Conservation (phyloP, 64 coral and sea anemone species). For the Dendronephthya gigantea region DNA sequence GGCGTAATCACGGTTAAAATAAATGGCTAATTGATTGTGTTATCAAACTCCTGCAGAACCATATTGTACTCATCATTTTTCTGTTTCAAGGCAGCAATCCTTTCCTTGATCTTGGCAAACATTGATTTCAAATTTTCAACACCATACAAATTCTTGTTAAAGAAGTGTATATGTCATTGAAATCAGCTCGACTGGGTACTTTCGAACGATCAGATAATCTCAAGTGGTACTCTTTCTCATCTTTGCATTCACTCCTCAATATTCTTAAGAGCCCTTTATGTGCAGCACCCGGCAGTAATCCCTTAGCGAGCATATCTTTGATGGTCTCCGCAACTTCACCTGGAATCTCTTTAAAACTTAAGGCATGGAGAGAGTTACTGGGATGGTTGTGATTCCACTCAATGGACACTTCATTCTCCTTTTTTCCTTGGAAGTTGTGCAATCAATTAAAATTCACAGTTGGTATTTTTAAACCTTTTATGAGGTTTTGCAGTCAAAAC, state of each 20-base stretch:
- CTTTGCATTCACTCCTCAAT: not conserved
- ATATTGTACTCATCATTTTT: not conserved
- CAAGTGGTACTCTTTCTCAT: not conserved
- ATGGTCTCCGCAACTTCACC: not conserved
- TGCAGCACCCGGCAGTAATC: not conserved
- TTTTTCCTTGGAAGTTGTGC: not conserved
- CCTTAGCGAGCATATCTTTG: not conserved
- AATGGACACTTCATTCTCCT: not conserved
- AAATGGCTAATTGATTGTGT: not conserved
- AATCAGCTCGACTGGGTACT: not conserved
- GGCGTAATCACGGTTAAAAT: not conserved
- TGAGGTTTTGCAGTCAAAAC: not conserved
- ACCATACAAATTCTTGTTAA: slow-evolving; percentile 1
- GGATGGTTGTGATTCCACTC: slow-evolving; percentile 17
- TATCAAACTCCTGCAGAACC: not conserved
- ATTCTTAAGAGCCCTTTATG: not conserved
- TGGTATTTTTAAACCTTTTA: not conserved
- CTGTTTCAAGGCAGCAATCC: not conserved
- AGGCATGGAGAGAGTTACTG: not conserved
- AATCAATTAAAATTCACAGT: not conserved
- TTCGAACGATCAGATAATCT: not conserved
- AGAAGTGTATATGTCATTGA: not conserved
- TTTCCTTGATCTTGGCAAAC: slow-evolving; percentile 13
- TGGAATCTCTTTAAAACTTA: not conserved
- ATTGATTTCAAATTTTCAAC: not conserved